Base-by-base conservation (phyloP, 2,888 invertebrate genomes). In the Cactoblastis cactorum region DNA sequence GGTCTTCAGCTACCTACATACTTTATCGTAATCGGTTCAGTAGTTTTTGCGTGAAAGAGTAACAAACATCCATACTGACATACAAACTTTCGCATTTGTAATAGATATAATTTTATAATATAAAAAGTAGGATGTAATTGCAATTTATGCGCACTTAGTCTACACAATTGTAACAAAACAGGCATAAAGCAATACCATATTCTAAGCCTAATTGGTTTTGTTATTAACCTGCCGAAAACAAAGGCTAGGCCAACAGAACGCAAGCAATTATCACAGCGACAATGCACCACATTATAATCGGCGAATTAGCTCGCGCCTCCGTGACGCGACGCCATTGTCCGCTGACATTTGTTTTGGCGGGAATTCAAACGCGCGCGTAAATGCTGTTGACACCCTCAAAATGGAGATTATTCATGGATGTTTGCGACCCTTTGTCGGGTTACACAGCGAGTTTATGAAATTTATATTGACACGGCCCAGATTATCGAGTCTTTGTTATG, bases 401-500 rank as follows among this genome's bases (percentile, higher is more conserved):
- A 83, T 82, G 79, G 80, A 83, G 83, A 85, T 85, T 85, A 85
- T 85, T 85, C 85, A 85, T 85, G 83, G 83, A 82, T 80, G 82
- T 83, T 83, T 82, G 82, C 77, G 74, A 70, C 67, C 76, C 77
- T 71, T 83, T 83, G 83, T 83, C 71, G 80, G 74, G 80, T 75
- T 78, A 75, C 71, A 73, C 77, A 61, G 73, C 59, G 80, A 81
- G 82, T 83, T 83, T 85, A 83, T 83, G 83, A 85, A 83, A 84
- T 84, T 84, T 84, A 84, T 83, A 83, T 83, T 83, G 83, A 83
- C 83, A 82, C 80, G 82, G 77, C 77, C 69, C 70, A 80, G 83
- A 83, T 84, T 84, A 83, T 83, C 70, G 81, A 77, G 77, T 77
- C 78, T 76, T 83, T 83, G 83, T 84, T 82, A 77, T 77, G 77